Evolutionary conservation across 2,888 invertebrate genomes (phyloP), one percentile per base, ranked within the genome.

Genomic region (Aradus depressus): DNA sequence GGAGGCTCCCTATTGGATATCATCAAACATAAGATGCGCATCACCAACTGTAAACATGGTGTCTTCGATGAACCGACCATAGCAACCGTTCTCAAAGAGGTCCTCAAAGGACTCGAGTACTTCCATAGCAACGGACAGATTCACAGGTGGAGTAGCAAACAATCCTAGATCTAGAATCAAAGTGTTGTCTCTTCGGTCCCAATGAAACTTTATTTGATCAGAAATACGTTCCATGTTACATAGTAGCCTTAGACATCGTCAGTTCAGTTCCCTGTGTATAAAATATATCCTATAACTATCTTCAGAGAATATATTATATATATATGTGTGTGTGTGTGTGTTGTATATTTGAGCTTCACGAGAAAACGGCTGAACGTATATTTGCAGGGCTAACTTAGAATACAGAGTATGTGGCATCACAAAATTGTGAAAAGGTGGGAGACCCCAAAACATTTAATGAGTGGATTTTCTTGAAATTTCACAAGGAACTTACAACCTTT

Each of bases 51-150:
- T 66, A 88, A 84, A 67, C 84, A 90, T 67, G 96, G 96, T 22
- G 97, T 98, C 3, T 89, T 99, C 66, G 97, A 98, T 67, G 98
- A 98, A 68, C 79, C 85, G 2, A 91, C 93, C 22, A 98, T 98
- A 65, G 96, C 97, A 8, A 97, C 97, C 0, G 92, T 97, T 38
- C 75, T 99, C 42, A 87, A 87, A 65, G 91, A 91, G 68, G 91
- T 98, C 32, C 76, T 98, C 48, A 93, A 89, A 68, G 98, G 97
- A 1, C 74, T 98, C 44, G 97, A 97, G 69, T 99, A 98, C 70
- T 96, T 98, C 70, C 98, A 98, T 67, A 89, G 85, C 66, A 97
- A 95, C 70, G 96, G 96, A 32, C 96, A 97, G 70, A 96, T 98
- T 64, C 98, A 98, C 74, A 84, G 92, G 85, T 88, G 73, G 58